Conservation (phyloP, 2,797 vertebrate genomes). For the Microctenopoma steveboyesi region DNA sequence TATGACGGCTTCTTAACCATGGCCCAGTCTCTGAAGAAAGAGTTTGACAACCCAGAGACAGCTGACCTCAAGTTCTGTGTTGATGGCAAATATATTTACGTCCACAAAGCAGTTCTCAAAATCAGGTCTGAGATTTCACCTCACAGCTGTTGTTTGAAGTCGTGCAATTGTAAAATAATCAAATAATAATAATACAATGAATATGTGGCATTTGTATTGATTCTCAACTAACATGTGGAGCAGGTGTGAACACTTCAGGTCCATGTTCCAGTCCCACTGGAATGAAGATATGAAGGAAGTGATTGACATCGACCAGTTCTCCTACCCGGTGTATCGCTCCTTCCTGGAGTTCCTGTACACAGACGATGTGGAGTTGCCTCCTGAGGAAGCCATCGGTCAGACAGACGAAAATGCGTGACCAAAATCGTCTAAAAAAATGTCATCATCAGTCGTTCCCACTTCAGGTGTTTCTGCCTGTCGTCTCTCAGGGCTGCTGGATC, state of each 20-base stretch:
- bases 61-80: constrained; percentile 95
- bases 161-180: background rate
- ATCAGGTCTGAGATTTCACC: constrained; percentile 86
- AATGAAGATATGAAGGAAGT: constrained; percentile 97
- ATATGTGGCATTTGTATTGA: background rate
- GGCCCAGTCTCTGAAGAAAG: constrained; percentile 94
- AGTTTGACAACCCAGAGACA: constrained; percentile 97
- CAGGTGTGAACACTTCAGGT: constrained; percentile 98
- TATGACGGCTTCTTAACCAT: constrained; percentile 95
- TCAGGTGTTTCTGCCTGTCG: constrained; percentile 4
- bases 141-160: background rate
- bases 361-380: constrained; percentile 91
- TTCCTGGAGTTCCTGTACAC: constrained; percentile 98
- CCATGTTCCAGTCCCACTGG: constrained; percentile 99
- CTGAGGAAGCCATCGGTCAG: constrained; percentile 97
- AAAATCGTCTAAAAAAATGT: background rate
- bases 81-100: constrained; percentile 94
- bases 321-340: constrained; percentile 94
- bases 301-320: constrained; percentile 97
- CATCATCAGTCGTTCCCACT: background rate
- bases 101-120: constrained; percentile 97
- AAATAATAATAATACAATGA: too few relatives aligned
- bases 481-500: constrained; percentile 90
- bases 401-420: constrained; percentile 5
- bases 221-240: constrained; percentile 1